A percentile compares a stretch with the other conserved stretches of the same genome.
Conservation (phyloP, 2,797 vertebrate genomes). For the Cetoscarus ocellatus region DNA sequence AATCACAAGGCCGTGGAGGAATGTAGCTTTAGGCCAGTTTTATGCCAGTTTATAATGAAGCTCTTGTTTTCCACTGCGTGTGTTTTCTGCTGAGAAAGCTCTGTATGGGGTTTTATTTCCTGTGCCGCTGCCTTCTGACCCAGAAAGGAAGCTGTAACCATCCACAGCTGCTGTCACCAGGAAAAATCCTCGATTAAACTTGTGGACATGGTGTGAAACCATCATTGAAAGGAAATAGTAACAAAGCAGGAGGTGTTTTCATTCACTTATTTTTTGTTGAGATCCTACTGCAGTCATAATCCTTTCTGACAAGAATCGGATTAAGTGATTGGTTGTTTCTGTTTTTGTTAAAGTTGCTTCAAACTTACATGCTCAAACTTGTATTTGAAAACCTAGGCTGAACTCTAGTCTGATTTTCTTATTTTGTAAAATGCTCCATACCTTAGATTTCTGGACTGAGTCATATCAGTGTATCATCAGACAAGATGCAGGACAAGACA, state of each 20-base stretch:
- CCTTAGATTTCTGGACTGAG: no score
- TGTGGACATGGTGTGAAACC: conserved; percentile 2
- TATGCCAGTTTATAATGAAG: conserved; percentile 56
- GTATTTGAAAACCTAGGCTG: no score
- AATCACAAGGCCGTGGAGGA: conserved; percentile 78
- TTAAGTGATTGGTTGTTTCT: background rate
- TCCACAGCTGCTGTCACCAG: conserved; percentile 12
- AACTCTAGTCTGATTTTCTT: no score
- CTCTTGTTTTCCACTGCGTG: conserved; percentile 66
- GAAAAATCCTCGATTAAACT: background rate
- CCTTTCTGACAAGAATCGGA: background rate
- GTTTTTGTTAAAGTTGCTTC: no score
- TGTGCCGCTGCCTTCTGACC: conserved; percentile 48
- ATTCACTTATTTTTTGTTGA: background rate
- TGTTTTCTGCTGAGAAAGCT: conserved; percentile 71
- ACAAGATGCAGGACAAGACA: no score
- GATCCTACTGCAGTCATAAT: background rate
- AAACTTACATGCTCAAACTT: no score
- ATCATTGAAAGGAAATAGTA: background rate
- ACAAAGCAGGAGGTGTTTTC: background rate
- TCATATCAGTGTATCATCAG: no score
- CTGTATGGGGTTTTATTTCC: conserved; percentile 46
- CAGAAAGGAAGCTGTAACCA: conserved; percentile 37
- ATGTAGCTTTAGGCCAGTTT: conserved; percentile 69
- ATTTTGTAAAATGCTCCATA: no score